A percentile compares a stretch with the other conserved stretches of the same genome.
phyloP scores from a whole-genome alignment of 2,113 vertebrate species.

The Zingel zingel region DNA sequence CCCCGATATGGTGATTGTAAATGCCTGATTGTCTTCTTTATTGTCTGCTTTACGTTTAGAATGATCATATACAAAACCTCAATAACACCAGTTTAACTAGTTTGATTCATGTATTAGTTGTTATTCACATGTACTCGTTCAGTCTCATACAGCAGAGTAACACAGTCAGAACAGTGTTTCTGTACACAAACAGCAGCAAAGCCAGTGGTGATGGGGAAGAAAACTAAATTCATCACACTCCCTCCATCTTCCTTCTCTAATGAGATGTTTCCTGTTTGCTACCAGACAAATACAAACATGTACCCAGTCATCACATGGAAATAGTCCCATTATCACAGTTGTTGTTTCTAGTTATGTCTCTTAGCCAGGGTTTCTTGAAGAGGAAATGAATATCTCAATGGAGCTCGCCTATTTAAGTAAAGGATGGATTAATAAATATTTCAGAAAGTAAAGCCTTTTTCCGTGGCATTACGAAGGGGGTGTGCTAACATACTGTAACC shows the following conservation, averaged over 20 bases:
- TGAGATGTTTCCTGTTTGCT: conserved; percentile 35
- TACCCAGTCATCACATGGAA: conserved; percentile 5
- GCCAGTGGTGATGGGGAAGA: conserved; percentile 10
- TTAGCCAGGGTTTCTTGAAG: not conserved
- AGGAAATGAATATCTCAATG: not conserved
- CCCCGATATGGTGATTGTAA: not conserved
- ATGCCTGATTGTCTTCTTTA: not conserved
- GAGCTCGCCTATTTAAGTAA: not conserved
- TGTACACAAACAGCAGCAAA: conserved; percentile 7
- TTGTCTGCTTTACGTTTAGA: not conserved
- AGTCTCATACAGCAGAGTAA: not conserved
- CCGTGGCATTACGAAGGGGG: not conserved
- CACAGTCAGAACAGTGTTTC: not conserved
- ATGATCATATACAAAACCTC: not conserved
- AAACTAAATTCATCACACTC: not conserved
- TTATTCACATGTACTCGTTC: not conserved
- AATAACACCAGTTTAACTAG: not conserved
- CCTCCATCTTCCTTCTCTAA: conserved; percentile 4
- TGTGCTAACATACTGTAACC: not conserved
- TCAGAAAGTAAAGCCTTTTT: not conserved
- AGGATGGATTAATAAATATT: conserved; percentile 3
- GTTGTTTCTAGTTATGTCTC: not conserved
- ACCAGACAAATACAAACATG: conserved; percentile 4
- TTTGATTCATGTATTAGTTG: conserved; percentile 4
- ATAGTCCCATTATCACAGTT: not conserved